These are phyloP conservation scores for Tenthredo distinguenda DNA, from an alignment of 2,888 invertebrate genomes.

Conservation along the genomic window DNA sequence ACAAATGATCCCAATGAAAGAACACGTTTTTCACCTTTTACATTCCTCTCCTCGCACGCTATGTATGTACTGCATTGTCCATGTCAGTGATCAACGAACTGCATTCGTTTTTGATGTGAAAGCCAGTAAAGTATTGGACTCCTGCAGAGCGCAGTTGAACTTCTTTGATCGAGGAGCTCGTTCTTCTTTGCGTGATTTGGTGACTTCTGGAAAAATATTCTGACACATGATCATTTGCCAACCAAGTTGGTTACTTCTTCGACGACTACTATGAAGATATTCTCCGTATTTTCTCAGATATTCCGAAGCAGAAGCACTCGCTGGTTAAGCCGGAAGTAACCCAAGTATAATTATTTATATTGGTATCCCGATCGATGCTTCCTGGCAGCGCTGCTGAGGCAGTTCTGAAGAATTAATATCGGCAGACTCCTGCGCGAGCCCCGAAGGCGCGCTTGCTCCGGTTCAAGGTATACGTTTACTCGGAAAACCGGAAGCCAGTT, in stretches of 20 bases:
- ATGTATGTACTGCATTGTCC: not conserved
- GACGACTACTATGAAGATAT: not conserved
- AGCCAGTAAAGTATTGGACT: not conserved
- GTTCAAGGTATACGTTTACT: constrained; percentile 14
- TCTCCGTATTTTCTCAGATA: not conserved
- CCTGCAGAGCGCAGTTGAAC: not conserved
- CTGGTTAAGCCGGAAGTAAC: constrained; percentile 28
- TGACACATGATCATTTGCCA: not conserved
- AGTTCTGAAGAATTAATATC: constrained; percentile 41
- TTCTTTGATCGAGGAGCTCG: not conserved
- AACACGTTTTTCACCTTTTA: not conserved
- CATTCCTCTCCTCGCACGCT: not conserved
- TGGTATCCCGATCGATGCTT: constrained; percentile 30
- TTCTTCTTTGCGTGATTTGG: not conserved
- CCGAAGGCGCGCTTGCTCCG: constrained; percentile 4
- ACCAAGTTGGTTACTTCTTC: not conserved
- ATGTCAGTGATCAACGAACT: constrained; percentile 20
- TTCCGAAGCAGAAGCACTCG: not conserved
- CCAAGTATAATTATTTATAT: constrained; percentile 41
- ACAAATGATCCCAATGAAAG: constrained; percentile 31
- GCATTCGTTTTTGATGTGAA: not conserved
- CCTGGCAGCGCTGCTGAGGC: constrained; percentile 5
- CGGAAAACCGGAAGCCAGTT: constrained; percentile 36
- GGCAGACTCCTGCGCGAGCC: constrained; percentile 5
- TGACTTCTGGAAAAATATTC: constrained; percentile 7